Evolutionary conservation across 2,888 invertebrate genomes (phyloP).

Genomic region (Synanthedon formicaeformis): DNA sequence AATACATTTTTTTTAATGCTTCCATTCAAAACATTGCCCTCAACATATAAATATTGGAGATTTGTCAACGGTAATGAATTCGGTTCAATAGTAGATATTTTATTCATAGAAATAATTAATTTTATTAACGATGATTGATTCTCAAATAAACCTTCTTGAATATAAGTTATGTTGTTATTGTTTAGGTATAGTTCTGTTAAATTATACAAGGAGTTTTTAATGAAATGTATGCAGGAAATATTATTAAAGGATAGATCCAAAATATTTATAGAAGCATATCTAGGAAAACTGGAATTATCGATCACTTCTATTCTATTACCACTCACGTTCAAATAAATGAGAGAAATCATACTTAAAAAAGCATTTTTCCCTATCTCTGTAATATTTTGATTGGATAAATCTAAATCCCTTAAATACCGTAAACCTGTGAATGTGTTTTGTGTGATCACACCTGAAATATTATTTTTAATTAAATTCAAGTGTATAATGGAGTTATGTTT

Average conservation of each 20-base stretch:
- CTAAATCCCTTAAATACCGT: conserved; percentile 20
- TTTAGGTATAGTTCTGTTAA: conserved; percentile 36
- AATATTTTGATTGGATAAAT: conserved; percentile 35
- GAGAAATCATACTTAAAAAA: conserved; percentile 24
- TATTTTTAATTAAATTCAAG: conserved; percentile 38
- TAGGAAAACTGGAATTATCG: conserved; percentile 28
- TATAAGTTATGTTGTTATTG: conserved; percentile 27
- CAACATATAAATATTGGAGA: conserved; percentile 40
- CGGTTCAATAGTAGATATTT: conserved; percentile 29
- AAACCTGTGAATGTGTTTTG: conserved; percentile 36
- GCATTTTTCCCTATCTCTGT: conserved; percentile 24
- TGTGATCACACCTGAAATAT: conserved; percentile 28
- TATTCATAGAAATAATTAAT: conserved; percentile 43
- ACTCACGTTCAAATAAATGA: conserved; percentile 37
- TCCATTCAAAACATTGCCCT: conserved; percentile 32
- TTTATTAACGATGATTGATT: conserved; percentile 27
- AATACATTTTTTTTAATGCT: conserved; percentile 26
- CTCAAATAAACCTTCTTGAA: conserved; percentile 25
- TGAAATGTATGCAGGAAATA: conserved; percentile 27
- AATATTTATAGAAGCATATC: conserved; percentile 16
- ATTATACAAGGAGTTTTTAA: conserved; percentile 23
- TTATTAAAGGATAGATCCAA: conserved; percentile 45
- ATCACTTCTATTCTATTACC: conserved; percentile 29
- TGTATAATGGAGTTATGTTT: conserved; percentile 25
- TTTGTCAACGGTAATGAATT: conserved; percentile 36